Conservation (phyloP, 2,888 invertebrate species). For the Chaitophorus viminalis region DNA sequence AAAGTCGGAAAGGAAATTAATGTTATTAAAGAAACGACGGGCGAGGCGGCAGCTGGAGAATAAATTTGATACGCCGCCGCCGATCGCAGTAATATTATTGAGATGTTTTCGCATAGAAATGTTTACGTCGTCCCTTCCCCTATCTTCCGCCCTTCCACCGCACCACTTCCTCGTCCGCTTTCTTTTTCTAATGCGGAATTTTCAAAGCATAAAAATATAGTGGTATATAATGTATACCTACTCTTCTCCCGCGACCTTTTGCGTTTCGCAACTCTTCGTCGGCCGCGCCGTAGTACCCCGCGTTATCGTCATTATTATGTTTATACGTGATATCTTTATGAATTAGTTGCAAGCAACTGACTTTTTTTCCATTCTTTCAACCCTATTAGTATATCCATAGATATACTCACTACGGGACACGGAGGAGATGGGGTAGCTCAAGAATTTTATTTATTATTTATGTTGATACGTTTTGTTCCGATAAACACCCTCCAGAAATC, state of each 20-base stretch:
- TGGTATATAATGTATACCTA: background rate
- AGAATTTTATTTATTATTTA: background rate
- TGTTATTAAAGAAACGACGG: slow-evolving; percentile 42
- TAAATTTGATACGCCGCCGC: slow-evolving; percentile 23
- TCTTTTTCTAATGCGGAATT: background rate
- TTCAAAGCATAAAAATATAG: background rate
- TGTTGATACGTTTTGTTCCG: background rate
- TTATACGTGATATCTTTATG: background rate
- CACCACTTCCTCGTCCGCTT: background rate
- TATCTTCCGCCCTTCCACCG: background rate
- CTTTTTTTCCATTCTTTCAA: background rate
- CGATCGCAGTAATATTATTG: slow-evolving; percentile 18
- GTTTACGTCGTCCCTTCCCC: background rate
- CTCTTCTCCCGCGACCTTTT: background rate
- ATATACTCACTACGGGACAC: too few species aligned
- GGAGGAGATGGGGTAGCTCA: background rate
- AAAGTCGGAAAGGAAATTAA: slow-evolving; percentile 52
- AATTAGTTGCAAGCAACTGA: background rate
- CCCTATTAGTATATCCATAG: background rate
- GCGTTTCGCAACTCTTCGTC: background rate
- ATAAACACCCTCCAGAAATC: background rate
- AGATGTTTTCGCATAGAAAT: slow-evolving; percentile 29
- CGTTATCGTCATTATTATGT: background rate
- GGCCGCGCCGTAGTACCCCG: background rate
- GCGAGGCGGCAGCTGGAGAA: slow-evolving; percentile 32